Percentiles rank a stretch among this genome's conserved stretches.
Evolutionary conservation across 2,888 invertebrate species (phyloP).

Genomic region (Lepidochitona cinerea): DNA sequence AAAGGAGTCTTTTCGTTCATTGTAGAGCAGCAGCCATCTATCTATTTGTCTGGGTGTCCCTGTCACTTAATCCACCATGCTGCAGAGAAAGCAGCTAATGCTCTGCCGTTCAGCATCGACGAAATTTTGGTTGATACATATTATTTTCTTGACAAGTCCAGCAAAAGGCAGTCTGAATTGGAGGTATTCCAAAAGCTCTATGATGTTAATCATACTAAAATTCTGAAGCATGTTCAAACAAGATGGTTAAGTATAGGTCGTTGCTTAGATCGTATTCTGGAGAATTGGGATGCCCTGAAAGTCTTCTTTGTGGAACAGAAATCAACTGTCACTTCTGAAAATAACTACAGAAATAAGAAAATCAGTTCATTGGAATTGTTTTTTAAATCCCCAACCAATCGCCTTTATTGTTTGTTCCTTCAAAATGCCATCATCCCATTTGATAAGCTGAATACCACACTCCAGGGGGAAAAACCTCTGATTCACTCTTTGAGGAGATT

Average conservation of each 20-base stretch:
- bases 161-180: constrained; percentile 12
- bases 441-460: constrained; percentile 21
- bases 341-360: neutral
- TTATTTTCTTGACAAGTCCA: constrained; percentile 12
- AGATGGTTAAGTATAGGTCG: constrained; percentile 20
- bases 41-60: constrained; percentile 26
- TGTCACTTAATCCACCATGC: constrained; percentile 30
- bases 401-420: constrained; percentile 26
- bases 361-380: constrained; percentile 4
- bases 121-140: constrained; percentile 11
- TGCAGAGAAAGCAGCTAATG: constrained; percentile 24
- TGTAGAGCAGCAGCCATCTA: constrained; percentile 21
- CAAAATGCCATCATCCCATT: constrained; percentile 21
- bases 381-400: constrained; percentile 26
- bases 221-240: constrained; percentile 23
- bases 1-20: constrained; percentile 28
- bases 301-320: constrained; percentile 19
- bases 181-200: constrained; percentile 12
- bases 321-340: neutral
- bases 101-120: constrained; percentile 15
- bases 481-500: constrained; percentile 27
- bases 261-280: constrained; percentile 16
- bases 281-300: constrained; percentile 27
- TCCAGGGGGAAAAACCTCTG: constrained; percentile 27
- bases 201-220: constrained; percentile 11